These are phyloP conservation scores for Dermochelys coriacea DNA, from an alignment of 2,797 vertebrate genomes.

Conservation along the genomic window DNA sequence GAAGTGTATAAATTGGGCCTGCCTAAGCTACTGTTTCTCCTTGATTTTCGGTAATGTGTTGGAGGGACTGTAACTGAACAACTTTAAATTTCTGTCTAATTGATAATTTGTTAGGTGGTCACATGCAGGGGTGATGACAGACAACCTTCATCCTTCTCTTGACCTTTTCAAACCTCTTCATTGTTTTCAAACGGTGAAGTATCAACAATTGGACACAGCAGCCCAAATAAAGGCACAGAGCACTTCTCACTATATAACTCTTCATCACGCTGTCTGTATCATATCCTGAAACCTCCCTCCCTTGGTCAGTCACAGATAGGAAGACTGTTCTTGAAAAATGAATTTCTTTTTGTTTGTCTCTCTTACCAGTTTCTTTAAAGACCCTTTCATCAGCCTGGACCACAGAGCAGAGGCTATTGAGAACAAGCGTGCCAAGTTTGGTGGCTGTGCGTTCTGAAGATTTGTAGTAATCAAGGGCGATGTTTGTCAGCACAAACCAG, in stretches of 20 bases:
- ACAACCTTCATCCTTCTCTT: neutral
- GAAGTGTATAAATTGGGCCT: neutral
- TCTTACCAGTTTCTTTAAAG: slow-evolving; percentile 92
- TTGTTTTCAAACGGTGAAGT: neutral
- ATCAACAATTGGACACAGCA: neutral
- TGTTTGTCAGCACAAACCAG: slow-evolving; percentile 93
- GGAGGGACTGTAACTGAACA: neutral
- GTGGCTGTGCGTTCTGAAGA: slow-evolving; percentile 88
- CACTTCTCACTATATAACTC: neutral
- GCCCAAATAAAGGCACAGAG: neutral
- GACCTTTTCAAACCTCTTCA: neutral
- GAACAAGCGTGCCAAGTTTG: slow-evolving; percentile 92
- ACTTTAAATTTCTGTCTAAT: neutral
- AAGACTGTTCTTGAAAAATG: neutral
- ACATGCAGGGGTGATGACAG: neutral
- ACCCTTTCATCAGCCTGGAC: slow-evolving; percentile 91
- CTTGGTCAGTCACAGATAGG: neutral
- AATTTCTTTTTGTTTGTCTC: neutral
- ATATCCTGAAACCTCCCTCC: neutral
- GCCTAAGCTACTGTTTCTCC: neutral
- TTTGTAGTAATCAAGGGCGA: slow-evolving; percentile 93
- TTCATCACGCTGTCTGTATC: neutral
- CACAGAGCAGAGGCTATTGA: slow-evolving; percentile 93
- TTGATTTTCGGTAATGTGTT: neutral
- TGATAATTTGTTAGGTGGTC: neutral